Evolutionary conservation across 2,113 vertebrate species (phyloP), one percentile per base, ranked within the genome.

Genomic region (Macheiramphus alcinus): DNA sequence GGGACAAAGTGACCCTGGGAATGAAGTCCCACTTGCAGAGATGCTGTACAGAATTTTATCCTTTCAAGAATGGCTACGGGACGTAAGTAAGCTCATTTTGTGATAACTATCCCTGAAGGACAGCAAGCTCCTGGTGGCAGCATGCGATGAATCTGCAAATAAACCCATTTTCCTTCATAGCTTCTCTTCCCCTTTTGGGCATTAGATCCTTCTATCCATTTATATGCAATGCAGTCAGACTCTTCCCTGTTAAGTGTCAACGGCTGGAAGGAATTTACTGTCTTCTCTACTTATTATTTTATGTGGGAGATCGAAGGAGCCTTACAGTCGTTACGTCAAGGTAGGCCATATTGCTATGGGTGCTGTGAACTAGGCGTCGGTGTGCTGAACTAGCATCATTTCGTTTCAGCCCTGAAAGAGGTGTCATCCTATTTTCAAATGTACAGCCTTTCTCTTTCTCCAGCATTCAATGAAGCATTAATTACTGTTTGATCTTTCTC

Each of bases 271-370:
- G 65, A 84, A 56, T 55, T 81, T 27, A 4, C 8, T 21, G 9
- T 1, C 68, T 84, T 65, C 22, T 31, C 15, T 12, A 15, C 2
- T 38, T 17, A 0, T 2, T 34, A 4, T 53, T 82, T 68, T 2
- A 3, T 2, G 38, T 25, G 26, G 42, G 52, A 16, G 53, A 11
- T 9, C 4, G 3, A 2, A 15, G 40, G 63, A 88, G 22, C 53
- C 58, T 48, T 6, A 0, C 6, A 4, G 34, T 16, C 1, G 0
- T 29, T 15, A 0, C 0, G n/a, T 22, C 45, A 13, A 34, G 56
- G 29, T 25, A 34, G 38, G 6, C 11, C 9, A 1, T 17, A 1
- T 7, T 61, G 84, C 50, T 42, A 2, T 17, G 71, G 48, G 56
- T 38, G 4, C 58, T 26, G 25, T 5, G n/a, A 34, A 4, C 21